Evolutionary conservation across 2,797 vertebrate species (phyloP).

Genomic region (Mycteria americana): DNA sequence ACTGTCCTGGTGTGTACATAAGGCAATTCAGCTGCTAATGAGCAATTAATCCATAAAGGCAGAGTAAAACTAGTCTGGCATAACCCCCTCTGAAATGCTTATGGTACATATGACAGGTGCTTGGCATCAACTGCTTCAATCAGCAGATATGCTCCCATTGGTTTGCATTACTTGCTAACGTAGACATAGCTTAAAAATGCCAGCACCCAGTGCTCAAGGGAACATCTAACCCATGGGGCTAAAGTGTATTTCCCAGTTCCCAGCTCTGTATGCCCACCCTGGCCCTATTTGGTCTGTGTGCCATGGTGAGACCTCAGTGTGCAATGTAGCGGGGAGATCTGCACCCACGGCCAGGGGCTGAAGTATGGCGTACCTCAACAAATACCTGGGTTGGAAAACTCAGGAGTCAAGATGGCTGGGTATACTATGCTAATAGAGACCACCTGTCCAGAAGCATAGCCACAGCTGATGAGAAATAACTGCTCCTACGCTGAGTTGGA

Average conservation of each 20-base stretch:
- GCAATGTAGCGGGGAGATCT: accelerated
- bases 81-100: not conserved
- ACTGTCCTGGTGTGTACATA: not conserved
- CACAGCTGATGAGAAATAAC: not conserved
- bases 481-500: not conserved
- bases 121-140: accelerated
- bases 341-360: not conserved
- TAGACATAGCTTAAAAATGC: not conserved
- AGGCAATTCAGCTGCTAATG: not conserved
- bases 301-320: not conserved
- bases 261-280: not conserved
- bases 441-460: not conserved
- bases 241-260: not conserved
- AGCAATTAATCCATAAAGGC: not conserved
- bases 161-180: not conserved
- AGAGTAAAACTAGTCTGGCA: not conserved
- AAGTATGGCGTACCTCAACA: not conserved
- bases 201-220: accelerated
- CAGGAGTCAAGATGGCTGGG: accelerated
- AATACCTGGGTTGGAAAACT: not conserved
- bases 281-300: not conserved
- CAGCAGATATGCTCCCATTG: not conserved
- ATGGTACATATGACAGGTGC: accelerated
- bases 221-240: accelerated
- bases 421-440: accelerated